phyloP scores from a whole-genome alignment of 2,888 invertebrate species.

The Ypsolopha sequella region DNA sequence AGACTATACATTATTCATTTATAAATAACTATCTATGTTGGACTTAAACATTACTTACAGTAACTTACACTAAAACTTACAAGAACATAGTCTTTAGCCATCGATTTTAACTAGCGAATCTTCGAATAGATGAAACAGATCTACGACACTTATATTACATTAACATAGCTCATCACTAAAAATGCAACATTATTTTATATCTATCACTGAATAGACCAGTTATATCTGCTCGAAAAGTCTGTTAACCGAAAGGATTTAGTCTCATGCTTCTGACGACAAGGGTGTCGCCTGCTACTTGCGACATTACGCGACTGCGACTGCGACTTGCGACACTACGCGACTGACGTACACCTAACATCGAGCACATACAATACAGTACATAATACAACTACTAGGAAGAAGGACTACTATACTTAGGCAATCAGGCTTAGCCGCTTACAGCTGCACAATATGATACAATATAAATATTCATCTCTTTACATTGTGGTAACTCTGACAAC shows the following conservation, averaged over 20 bases:
- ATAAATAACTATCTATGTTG: slow-evolving; percentile 64
- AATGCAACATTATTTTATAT: slow-evolving; percentile 56
- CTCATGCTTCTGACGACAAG: slow-evolving; percentile 31
- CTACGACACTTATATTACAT: slow-evolving; percentile 58
- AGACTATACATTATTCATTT: slow-evolving; percentile 50
- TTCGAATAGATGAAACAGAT: slow-evolving; percentile 71
- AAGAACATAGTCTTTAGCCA: slow-evolving; percentile 65
- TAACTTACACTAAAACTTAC: slow-evolving; percentile 46
- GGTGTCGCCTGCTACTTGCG: slow-evolving; percentile 22
- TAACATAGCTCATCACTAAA: slow-evolving; percentile 63
- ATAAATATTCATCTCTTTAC: slow-evolving; percentile 48
- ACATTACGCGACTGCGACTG: slow-evolving; percentile 17
- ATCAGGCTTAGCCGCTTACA: slow-evolving; percentile 56
- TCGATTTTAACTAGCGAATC: slow-evolving; percentile 59
- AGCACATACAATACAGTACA: slow-evolving; percentile 23
- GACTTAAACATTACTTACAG: slow-evolving; percentile 53
- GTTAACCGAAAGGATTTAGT: slow-evolving; percentile 52
- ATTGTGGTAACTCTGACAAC: slow-evolving; percentile 62
- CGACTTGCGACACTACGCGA: slow-evolving; percentile 27
- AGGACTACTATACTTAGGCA: slow-evolving; percentile 41
- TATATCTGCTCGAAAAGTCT: slow-evolving; percentile 68
- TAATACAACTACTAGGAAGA: slow-evolving; percentile 59
- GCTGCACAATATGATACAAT: slow-evolving; percentile 61
- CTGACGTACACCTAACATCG: slow-evolving; percentile 28
- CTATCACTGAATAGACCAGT: slow-evolving; percentile 68